Evolutionary conservation across 2,888 invertebrate genomes (phyloP), one percentile per base, ranked within the genome.

Genomic region (Trichacis sp.): DNA sequence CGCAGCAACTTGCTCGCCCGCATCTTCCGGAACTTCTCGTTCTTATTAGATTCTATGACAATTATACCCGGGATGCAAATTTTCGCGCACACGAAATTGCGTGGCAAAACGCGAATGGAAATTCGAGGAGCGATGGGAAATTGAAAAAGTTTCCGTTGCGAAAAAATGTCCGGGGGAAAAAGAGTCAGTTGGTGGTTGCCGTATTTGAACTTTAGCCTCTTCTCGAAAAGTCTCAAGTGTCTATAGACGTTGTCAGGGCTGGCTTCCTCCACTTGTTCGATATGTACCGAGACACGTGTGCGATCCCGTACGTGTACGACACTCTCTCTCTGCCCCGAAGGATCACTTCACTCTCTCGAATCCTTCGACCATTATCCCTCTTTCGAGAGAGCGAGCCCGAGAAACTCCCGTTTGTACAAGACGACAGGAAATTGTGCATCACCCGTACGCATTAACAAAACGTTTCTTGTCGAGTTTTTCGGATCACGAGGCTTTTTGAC

Each of bases 341-440:
- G 75, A 77, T 75, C 77, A 71, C 74, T 73, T 63, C 66, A 75
- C 73, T 72, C 72, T 65, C 71, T 73, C 64, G 66, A 71, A 73
- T 69, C 69, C 55, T 64, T 60, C 40, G 73, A 72, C 75, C 75
- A 77, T 77, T 77, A 76, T 77, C 76, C 74, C 71, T 56, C 63
- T 67, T 67, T 59, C 62, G 40, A 60, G 62, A 63, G 52, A 49
- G 52, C 73, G 70, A 74, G 72, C 73, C 77, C 77, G 77, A 78
- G 80, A 81, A 81, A 81, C 61, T 46, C 63, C 70, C 63, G 50
- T 51, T 73, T 78, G 77, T 70, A 60, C 68, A 72, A 72, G 79
- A 81, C 78, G 77, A 77, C 81, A 77, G 79, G 80, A 81, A 81
- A 81, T 80, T 81, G 79, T 80, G 77, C 79, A 73, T 73, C 14